These are phyloP conservation scores for Neuroscelio doddi DNA, from an alignment of 2,888 invertebrate genomes.

Conservation along the genomic window DNA sequence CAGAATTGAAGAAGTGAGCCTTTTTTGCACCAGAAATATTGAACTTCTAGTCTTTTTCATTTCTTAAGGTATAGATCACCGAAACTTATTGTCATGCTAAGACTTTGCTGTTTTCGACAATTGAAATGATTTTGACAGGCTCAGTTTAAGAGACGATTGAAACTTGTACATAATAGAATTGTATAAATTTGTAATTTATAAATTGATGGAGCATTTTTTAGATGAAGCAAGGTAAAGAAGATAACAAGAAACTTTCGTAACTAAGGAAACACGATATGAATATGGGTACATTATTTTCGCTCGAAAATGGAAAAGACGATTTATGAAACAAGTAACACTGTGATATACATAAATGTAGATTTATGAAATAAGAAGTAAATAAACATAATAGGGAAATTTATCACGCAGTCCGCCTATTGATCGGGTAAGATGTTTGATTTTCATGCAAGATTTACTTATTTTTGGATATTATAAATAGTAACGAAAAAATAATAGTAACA, in stretches of 20 bases:
- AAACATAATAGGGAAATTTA: conserved; percentile 1
- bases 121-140: background rate
- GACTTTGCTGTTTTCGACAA: conserved; percentile 4
- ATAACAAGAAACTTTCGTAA: conserved; percentile 18
- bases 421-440: background rate
- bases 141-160: background rate
- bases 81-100: conserved; percentile 15
- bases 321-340: conserved; percentile 30
- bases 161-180: conserved; percentile 20
- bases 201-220: conserved; percentile 23
- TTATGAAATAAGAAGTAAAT: conserved; percentile 2
- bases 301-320: conserved; percentile 15
- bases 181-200: conserved; percentile 30
- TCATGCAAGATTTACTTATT: background rate
- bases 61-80: conserved; percentile 12
- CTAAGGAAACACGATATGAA: conserved; percentile 10
- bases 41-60: conserved; percentile 16
- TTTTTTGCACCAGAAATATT: conserved; percentile 25
- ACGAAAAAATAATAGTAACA: too few species aligned
- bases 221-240: too few species aligned
- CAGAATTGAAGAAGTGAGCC: conserved; percentile 43
- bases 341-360: conserved; percentile 26
- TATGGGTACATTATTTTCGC: conserved; percentile 33
- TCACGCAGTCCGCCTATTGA: too few species aligned
- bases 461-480: too few species aligned